These are phyloP conservation scores for Pristionchus fissidentatus DNA, from an alignment of 2,888 invertebrate species.

Conservation along the genomic window DNA sequence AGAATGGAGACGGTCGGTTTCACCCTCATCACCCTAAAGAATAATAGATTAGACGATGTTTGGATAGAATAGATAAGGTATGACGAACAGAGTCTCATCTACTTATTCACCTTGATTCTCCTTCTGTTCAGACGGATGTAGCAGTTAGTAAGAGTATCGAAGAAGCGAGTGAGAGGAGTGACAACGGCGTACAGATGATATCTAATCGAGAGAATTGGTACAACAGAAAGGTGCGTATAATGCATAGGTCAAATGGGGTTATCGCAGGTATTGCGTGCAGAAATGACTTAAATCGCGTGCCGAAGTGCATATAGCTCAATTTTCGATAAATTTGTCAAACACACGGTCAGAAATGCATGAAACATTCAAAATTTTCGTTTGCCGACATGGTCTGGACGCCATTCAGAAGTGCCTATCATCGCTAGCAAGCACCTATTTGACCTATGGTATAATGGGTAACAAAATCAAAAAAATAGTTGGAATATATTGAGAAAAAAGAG, in stretches of 20 bases:
- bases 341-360: no score
- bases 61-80: not conserved
- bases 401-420: no score
- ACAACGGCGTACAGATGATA: constrained; percentile 96
- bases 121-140: constrained; percentile 96
- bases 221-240: not conserved
- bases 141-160: constrained; percentile 98
- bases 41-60: not conserved
- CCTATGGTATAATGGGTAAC: not conserved
- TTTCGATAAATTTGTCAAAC: not conserved
- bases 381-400: no score
- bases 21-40: constrained; percentile 85
- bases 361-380: no score
- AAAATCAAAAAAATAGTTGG: no score
- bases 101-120: constrained; percentile 84
- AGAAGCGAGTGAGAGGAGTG: constrained; percentile 92
- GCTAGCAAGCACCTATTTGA: no score
- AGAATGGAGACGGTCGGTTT: constrained; percentile 87
- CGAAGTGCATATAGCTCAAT: no score
- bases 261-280: no score
- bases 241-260: no score
- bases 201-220: constrained; percentile 75
- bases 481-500: constrained; percentile 66
- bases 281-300: no score
- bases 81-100: not conserved